Base-by-base conservation (phyloP, 1,140 invertebrate genomes). In the Drosophila simulans region DNA sequence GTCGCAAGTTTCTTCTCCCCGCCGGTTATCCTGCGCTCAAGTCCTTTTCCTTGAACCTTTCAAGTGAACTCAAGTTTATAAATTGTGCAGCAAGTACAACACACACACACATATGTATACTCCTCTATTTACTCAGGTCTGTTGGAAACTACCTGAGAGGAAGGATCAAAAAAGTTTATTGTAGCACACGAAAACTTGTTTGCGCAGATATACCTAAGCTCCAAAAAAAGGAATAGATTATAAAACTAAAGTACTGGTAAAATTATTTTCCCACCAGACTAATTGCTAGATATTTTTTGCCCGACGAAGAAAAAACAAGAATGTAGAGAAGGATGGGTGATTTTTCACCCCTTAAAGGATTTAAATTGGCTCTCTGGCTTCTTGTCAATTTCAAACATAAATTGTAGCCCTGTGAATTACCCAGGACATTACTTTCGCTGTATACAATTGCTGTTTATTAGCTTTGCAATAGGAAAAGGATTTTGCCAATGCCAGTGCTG, bases 11-110 rank as follows among this genome's bases (percentile, higher is more conserved):
- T n/a, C 17, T 46, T 25, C 12, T 4, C 43, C 43, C 45, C 22
- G 12, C 12, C 45, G 45, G 7, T 25, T 20, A 46, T 46, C 45
- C 45, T 46, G 45, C 43, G 40, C 68, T 71, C 60, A 70, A 64
- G 64, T 66, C 66, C 34, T 84, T 88, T 89, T 74, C 85, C 84
- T 89, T 89, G 84, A 89, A 89, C 84, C 83, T 84, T 84, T 89
- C 73, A 90, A 89, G 84, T 89, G 85, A 89, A 89, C 84, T 89
- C 85, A 89, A 90, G 85, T 89, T 89, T 90, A 75, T 90, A 90
- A 90, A 90, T 84, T 89, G 85, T 84, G 77, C 65, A 77, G 80
- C 84, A 84, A 77, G 80, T 84, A 88, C 27, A 22, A 51, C 83
- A 78, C 62, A 79, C 68, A 71, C 58, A 64, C 46, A 45, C 8